A percentile compares a stretch with the other conserved stretches of the same genome.
phyloP scores from a whole-genome alignment of 2,797 vertebrate species.

The Melanotaenia pygmaea region DNA sequence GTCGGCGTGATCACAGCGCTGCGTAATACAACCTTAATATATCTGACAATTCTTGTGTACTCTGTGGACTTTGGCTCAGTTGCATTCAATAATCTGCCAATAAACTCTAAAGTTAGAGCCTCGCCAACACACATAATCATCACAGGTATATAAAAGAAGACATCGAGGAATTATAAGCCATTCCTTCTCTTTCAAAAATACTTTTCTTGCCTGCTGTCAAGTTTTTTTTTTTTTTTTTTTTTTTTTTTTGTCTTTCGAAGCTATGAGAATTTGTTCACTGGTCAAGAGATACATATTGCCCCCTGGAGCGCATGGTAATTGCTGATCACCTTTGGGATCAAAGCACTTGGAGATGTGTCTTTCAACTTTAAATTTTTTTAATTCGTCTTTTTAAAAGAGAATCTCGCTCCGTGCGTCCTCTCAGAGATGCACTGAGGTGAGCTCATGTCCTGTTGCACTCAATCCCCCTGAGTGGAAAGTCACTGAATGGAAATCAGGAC shows the following conservation, averaged over 20 bases:
- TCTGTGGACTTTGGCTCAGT: constrained; percentile 1
- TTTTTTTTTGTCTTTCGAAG: neutral
- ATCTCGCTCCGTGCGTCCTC: constrained; percentile 10
- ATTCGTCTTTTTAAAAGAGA: neutral
- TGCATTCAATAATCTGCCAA: constrained; percentile 1
- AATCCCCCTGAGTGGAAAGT: constrained; percentile 35
- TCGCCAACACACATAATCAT: neutral
- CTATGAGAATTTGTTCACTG: neutral
- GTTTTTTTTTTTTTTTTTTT: neutral
- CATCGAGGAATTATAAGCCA: constrained; percentile 16
- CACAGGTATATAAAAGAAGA: constrained; percentile 8
- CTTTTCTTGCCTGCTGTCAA: neutral
- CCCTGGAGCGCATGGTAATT: neutral
- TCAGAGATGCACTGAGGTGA: constrained; percentile 53
- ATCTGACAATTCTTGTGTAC: constrained; percentile 14
- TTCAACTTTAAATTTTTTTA: neutral
- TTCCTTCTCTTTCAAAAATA: constrained; percentile 13
- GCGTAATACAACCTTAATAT: constrained; percentile 12
- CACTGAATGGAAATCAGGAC: constrained; percentile 4
- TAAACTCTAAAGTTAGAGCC: constrained; percentile 2
- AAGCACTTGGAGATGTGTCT: neutral
- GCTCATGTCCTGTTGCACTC: constrained; percentile 2
- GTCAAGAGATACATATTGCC: neutral
- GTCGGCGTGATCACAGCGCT: constrained; percentile 34
- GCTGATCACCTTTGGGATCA: neutral